Base-by-base conservation (phyloP, 2,888 invertebrate species). In the Heliconius sara region DNA sequence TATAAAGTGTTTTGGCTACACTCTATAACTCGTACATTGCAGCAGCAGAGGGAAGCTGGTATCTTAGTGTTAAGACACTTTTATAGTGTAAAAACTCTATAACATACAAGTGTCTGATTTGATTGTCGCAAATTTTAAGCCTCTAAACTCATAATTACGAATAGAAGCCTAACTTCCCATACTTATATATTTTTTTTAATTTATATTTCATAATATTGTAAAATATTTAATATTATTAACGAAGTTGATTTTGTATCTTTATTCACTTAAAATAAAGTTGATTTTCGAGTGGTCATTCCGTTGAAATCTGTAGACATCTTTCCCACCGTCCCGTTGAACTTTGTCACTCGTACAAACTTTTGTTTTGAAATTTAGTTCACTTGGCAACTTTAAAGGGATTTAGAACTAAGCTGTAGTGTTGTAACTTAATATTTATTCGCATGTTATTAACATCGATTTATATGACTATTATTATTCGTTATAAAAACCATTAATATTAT, bases 311-410 rank as follows among this genome's bases (percentile, higher is more conserved):
- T 13, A 77, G 47, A 65, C 47, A 47, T 39, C 63, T 60, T 68
- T 77, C 72, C 22, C 72, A 60, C 34, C 43, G 66, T 70, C 27
- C 39, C 63, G 66, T 72, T 78, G 77, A 78, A 78, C 72, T 78
- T 73, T 73, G 78, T 72, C 72, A 66, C 71, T 78, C 57, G 47
- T 66, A 47, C 52, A 52, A 72, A 78, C 65, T 72, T 78, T 71
- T 78, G 76, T 67, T 75, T 75, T 43, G 65, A 27, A 65, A 75
- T 75, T 75, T 75, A 75, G 75, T 75, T 75, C 43, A 75, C 43
- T 65, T 63, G 75, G 39, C 63, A 63, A 65, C 9, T 63, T 43
- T 75, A 5, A 63, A 30, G 5, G 43, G 30, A 30, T 72, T 43
- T 34, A 25, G 43, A 65, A 43, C 25, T 63, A 30, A 39, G 22